Evolutionary conservation across 2,113 vertebrate genomes (phyloP).

Genomic region (Elephas maximus): DNA sequence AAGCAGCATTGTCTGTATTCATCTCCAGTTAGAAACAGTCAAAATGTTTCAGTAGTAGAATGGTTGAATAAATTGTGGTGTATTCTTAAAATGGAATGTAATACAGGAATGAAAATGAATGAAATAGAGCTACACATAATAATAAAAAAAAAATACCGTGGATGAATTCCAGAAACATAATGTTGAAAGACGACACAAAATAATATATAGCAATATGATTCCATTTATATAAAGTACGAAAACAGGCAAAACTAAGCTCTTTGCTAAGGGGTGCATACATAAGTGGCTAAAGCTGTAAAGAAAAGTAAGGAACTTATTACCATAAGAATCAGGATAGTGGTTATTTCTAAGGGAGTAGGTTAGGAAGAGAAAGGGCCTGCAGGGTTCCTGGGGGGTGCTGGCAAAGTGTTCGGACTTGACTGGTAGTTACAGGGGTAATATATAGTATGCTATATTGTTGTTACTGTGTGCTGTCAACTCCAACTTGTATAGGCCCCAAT

Average conservation of each 20-base stretch:
- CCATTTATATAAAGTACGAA: not conserved
- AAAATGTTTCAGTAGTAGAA: not conserved
- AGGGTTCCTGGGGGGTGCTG: not conserved
- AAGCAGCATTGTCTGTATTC: not conserved
- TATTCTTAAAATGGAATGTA: conserved; percentile 1
- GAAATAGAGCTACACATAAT: not conserved
- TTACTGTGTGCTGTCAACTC: not conserved
- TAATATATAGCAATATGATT: not conserved
- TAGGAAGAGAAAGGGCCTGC: not conserved
- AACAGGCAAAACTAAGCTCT: not conserved
- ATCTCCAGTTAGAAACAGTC: not conserved
- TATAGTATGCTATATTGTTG: not conserved
- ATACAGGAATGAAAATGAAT: not conserved
- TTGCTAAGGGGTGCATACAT: not conserved
- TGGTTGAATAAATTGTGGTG: not conserved
- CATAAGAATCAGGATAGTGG: not conserved
- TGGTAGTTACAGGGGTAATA: not conserved
- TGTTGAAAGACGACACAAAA: not conserved
- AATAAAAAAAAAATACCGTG: not conserved
- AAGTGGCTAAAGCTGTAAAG: conserved; percentile 30
- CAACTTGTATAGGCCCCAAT: not conserved
- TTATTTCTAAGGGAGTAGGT: not conserved
- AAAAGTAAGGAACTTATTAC: not conserved
- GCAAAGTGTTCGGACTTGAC: not conserved
- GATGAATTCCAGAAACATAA: not conserved